Percentiles rank a stretch among this genome's conserved stretches.
Conservation (phyloP, 2,888 invertebrate species). For the Hofmannophila pseudospretella region DNA sequence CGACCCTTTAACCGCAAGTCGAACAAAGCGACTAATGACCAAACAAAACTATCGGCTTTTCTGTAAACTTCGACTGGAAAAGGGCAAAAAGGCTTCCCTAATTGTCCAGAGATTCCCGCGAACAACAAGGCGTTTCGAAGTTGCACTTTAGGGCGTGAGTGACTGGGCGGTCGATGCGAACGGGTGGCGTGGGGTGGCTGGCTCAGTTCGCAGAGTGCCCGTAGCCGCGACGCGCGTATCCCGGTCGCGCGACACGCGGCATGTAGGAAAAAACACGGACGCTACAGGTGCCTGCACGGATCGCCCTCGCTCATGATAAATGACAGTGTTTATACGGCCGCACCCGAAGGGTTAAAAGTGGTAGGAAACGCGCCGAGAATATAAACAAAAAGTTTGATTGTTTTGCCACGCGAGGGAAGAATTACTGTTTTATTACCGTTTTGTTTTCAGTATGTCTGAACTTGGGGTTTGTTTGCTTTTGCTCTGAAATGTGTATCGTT, state of each 20-base stretch:
- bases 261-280: slow-evolving; percentile 30
- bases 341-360: slow-evolving; percentile 36
- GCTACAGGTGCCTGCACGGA: slow-evolving; percentile 51
- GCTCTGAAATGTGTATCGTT: slow-evolving; percentile 10
- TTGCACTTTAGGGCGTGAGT: slow-evolving; percentile 18
- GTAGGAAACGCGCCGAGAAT: slow-evolving; percentile 37
- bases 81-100: slow-evolving; percentile 41
- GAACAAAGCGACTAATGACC: no score
- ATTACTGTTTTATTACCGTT: background rate
- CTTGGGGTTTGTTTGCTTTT: slow-evolving; percentile 15
- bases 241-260: slow-evolving; percentile 6
- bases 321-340: slow-evolving; percentile 46
- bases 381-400: slow-evolving; percentile 32
- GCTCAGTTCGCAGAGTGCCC: slow-evolving; percentile 42
- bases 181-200: slow-evolving; percentile 38
- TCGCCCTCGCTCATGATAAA: slow-evolving; percentile 40
- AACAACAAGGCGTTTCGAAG: slow-evolving; percentile 45
- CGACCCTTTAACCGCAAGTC: no score
- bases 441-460: background rate
- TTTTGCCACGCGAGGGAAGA: slow-evolving; percentile 2
- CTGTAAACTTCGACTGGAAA: slow-evolving; percentile 16
- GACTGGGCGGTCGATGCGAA: slow-evolving; percentile 46
- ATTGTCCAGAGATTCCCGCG: slow-evolving; percentile 43
- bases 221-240: slow-evolving; percentile 28
- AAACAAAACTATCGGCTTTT: no score